Percentiles rank a stretch among this genome's conserved stretches.
phyloP scores from a whole-genome alignment of 2,797 vertebrate genomes.

The Phataginus tetradactyla region DNA sequence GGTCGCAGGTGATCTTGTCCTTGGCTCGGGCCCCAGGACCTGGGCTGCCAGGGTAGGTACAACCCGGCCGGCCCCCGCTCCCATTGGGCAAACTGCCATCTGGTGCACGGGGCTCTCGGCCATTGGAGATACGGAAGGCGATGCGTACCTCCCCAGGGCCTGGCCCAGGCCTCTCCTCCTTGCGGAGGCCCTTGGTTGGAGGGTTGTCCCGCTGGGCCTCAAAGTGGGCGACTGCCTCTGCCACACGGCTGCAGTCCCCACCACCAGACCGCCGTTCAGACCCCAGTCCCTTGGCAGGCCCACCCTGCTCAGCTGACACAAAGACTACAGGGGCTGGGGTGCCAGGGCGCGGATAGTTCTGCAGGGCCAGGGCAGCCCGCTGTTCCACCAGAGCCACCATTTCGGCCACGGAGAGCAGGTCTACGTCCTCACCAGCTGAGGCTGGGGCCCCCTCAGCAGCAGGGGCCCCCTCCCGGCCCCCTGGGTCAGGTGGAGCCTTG shows the following conservation, averaged over 20 bases:
- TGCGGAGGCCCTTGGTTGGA: constrained; percentile 75
- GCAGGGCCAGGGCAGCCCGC: constrained; percentile 91
- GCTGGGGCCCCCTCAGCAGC: neutral
- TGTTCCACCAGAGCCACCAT: constrained; percentile 97
- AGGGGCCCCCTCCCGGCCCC: constrained; percentile 62
- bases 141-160: constrained; percentile 91
- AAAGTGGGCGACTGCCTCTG: constrained; percentile 94
- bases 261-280: constrained; percentile 79
- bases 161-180: constrained; percentile 72
- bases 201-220: constrained; percentile 90
- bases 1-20: constrained; percentile 98
- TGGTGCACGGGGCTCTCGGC: constrained; percentile 89
- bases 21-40: constrained; percentile 88
- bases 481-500: constrained; percentile 79
- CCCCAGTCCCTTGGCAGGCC: constrained; percentile 41
- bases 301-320: constrained; percentile 86
- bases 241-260: constrained; percentile 91
- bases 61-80: constrained; percentile 83
- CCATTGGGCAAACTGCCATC: constrained; percentile 83
- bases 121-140: constrained; percentile 95
- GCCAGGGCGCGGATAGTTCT: constrained; percentile 84
- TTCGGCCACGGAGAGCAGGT: constrained; percentile 95
- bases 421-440: constrained; percentile 82
- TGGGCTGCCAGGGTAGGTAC: constrained; percentile 82
- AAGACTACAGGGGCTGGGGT: constrained; percentile 85